These are phyloP conservation scores for Oopsacas minuta DNA, from an alignment of 37 sponge, comb jelly and placozoan species.

Conservation along the genomic window DNA sequence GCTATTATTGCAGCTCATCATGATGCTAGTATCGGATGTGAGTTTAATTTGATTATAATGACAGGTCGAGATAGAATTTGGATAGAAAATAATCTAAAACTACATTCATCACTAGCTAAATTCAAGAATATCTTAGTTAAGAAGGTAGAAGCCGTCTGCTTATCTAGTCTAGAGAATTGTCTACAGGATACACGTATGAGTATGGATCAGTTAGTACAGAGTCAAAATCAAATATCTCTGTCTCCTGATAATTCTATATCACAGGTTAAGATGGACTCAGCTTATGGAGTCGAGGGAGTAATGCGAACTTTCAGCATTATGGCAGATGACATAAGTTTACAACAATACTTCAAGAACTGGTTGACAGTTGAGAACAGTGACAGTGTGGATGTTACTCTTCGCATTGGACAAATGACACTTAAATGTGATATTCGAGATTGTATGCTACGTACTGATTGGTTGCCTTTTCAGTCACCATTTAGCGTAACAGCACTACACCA, in stretches of 20 bases:
- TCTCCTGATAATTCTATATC: background rate
- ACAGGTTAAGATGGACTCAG: background rate
- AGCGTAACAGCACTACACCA: background rate
- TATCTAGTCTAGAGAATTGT: background rate
- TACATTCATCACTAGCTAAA: background rate
- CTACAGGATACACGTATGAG: background rate
- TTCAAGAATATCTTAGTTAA: background rate
- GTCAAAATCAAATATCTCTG: background rate
- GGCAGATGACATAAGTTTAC: background rate
- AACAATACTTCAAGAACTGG: background rate
- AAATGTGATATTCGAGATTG: slow-evolving; percentile 3
- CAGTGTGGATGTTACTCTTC: background rate
- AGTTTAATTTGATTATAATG: background rate
- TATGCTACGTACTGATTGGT: background rate
- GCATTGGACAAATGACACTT: background rate
- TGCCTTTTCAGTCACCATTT: background rate
- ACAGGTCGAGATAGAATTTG: background rate
- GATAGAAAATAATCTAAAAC: background rate
- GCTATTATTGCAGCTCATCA: background rate
- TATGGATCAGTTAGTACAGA: background rate
- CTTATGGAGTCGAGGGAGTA: background rate
- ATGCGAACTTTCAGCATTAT: background rate
- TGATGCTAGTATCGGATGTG: background rate
- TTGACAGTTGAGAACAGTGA: background rate
- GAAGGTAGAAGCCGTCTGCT: background rate